Evolutionary conservation across 1,140 invertebrate genomes (phyloP), one percentile per base, ranked within the genome.

Genomic region (Drosophila aff.): DNA sequence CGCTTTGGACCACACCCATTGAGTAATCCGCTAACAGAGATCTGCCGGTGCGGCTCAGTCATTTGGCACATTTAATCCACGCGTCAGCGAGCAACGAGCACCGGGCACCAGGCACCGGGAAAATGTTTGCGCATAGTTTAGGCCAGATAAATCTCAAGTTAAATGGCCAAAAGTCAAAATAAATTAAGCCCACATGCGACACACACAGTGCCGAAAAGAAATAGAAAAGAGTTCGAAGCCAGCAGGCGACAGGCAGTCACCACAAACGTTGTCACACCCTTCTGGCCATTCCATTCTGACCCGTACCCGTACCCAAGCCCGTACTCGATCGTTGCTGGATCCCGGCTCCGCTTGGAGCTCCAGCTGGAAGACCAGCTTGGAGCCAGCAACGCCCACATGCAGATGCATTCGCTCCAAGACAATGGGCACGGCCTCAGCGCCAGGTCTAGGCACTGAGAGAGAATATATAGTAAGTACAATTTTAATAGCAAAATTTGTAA

Each of bases 81-180:
- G 84, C 84, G 84, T 87, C 84, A 87, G 74, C 84, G 55, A 73
- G 69, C 67, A 68, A 63, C 66, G 23, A 15, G 63, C 67, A 68
- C 67, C 66, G 23, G n/a, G 63, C 67, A 68, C 67, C 66, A n/a
- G 15, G 63, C 67, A 71, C 47, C 63, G 67, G 68, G 60, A 78
- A 81, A 87, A 87, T 87, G 75, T 86, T 67, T 74, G 84, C 59
- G 84, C 84, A 90, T 89, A 79, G 85, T 85, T 90, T 89, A 89
- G 85, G 76, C 81, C 81, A 89, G 85, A 89, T 89, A 89, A 89
- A 89, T 89, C 85, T 90, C 75, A 79, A 89, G 85, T 83, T 89
- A 89, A 89, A 89, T 89, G 85, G 85, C 85, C 85, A 89, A 89
- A 90, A 90, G 85, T 89, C 85, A 89, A 89, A 89, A 89, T 89